Base-by-base conservation (phyloP, 2,888 invertebrate genomes). In the Mesorhabditis spiculigera region DNA sequence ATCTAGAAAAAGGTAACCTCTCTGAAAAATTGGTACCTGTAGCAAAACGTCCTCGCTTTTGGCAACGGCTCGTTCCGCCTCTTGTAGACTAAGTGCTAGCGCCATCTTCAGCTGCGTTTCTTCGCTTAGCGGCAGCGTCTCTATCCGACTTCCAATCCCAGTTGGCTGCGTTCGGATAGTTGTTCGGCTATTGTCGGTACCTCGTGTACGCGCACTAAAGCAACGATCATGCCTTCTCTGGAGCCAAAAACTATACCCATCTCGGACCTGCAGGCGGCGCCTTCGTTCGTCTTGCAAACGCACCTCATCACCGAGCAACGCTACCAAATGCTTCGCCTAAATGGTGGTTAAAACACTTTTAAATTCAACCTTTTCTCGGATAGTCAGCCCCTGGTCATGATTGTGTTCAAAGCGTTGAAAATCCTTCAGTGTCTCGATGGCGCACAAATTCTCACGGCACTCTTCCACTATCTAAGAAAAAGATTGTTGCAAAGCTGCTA, bases 381-480 rank as follows among this genome's bases (percentile, higher is more conserved):
- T 75, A 67, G 75, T 78, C 63, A 78, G 62, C 5, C 78, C 78
- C 68, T 96, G 95, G 88, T 98, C 98, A 87, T 96, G 96, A 83
- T 93, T 94, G 86, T 98, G 97, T 87, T 99, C 98, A 87, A 93
- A 91, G 87, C 98, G 93, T 87, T 97, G 96, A 88, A 98, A 98
- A 68, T 84, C 85, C 68, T 94, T 94, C 73, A 98, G 89, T 28
- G 98, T 98, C 88, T 97, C 95, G 87, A 99, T 97, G 67, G 95
- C 95, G 88, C 93, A 98, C 83, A 98, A 95, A 87, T 99, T 98
- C 88, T 98, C 98, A 87, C 94, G 95, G 88, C 98, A 98, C 87
- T 98, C 98, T 88, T 95, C 93, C 13, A 95, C 94, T 58, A 95
- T 76, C 78, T 79, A 65, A 43, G 70, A 66, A 5, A 64, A 13